Base-by-base conservation (phyloP, 2,797 vertebrate genomes). In the Enteromius unitaeniatus region DNA sequence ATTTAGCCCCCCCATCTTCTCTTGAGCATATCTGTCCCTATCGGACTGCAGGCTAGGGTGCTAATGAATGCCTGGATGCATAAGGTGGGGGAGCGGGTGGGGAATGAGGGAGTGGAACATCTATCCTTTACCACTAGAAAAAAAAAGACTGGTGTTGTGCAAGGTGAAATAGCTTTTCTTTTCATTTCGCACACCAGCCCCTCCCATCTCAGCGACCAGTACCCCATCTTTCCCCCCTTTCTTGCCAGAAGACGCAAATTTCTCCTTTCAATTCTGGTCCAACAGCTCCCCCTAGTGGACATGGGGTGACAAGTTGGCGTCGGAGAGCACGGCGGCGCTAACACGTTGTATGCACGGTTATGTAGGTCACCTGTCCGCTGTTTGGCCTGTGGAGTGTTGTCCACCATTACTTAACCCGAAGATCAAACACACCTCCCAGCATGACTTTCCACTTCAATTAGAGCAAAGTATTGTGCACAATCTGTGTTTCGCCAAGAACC, bases 221-320 rank as follows among this genome's bases (percentile, higher is more conserved):
- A 84, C 87, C 86, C 87, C 87, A 88, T 87, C 83, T 69, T 67
- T 23, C 72, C 42, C 45, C 45, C 94, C 65, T 89, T 58, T 88
- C 87, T 91, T 42, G 31, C 49, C 51, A 45, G 81, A 88, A 89
- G 82, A 83, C 89, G 89, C 82, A 84, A 68, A 74, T 76, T 64
- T 86, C 45, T 8, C 80, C 75, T 78, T 69, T 81, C 62, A 93
- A 91, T 53, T 83, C 94, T 95, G 92, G 96, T 97, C 95, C 95
- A 96, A 97, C 96, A 98, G 97, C 98, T 98, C 97, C 98, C 95
- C 97, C 96, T 95, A 95, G 95, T 98, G 98, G 95, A 93, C 68
- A 87, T 88, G 88, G 85, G 65, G 26, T 75, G 94, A 91, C 93
- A 95, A 94, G 97, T 91, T 95, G 95, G 73, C 86, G 78, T 69